phyloP scores from a whole-genome alignment of 2,888 invertebrate species.

The Lumbricus terrestris region DNA sequence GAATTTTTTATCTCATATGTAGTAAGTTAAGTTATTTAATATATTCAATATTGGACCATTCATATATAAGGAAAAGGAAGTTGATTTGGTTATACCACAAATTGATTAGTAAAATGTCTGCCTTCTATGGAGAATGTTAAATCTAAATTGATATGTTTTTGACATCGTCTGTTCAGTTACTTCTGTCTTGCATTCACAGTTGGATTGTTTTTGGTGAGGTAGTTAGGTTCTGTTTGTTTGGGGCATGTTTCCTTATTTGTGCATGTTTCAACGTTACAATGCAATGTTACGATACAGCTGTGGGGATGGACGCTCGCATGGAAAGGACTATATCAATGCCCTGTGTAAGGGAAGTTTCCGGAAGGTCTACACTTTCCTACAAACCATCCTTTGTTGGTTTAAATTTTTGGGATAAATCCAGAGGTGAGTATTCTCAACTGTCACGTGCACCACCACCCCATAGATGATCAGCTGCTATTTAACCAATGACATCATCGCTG shows the following conservation, averaged over 20 bases:
- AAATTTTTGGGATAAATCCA: neutral
- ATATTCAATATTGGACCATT: neutral
- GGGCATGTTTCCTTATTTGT: conserved; percentile 12
- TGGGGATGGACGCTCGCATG: neutral
- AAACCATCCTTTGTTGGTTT: neutral
- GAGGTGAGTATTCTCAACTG: neutral
- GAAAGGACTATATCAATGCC: conserved; percentile 27
- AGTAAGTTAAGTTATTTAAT: neutral
- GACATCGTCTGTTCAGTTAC: neutral
- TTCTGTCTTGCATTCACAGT: neutral
- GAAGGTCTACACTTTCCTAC: neutral
- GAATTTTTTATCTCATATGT: neutral
- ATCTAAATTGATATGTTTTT: neutral
- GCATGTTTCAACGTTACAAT: neutral
- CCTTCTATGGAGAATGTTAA: neutral
- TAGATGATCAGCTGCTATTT: neutral
- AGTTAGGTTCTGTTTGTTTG: neutral
- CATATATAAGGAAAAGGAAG: neutral
- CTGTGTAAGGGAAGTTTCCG: conserved; percentile 19
- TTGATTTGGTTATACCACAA: neutral
- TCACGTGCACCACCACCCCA: neutral
- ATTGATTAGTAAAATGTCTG: neutral
- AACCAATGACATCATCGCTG: neutral
- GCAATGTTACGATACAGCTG: neutral
- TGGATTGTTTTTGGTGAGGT: neutral